phyloP scores from a whole-genome alignment of 2,113 vertebrate species.

The Calyptomena viridis region DNA sequence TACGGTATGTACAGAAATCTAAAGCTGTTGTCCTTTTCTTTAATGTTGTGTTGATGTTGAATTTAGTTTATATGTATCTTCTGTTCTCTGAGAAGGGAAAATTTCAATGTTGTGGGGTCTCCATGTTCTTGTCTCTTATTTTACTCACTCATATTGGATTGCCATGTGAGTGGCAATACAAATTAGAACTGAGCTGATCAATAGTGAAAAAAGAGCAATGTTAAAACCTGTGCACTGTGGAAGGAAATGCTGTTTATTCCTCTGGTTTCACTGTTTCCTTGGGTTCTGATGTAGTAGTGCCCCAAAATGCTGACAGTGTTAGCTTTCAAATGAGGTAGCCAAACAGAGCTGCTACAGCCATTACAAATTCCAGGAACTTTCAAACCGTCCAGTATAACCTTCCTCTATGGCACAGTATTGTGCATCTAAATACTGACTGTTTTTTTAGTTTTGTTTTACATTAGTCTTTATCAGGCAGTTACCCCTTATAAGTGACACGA shows the following conservation, averaged over 20 bases:
- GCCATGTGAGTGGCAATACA: not conserved
- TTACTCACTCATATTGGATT: not conserved
- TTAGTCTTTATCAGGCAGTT: not conserved
- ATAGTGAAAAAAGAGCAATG: not conserved
- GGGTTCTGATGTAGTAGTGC: not conserved
- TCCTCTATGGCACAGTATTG: not conserved
- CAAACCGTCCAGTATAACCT: not conserved
- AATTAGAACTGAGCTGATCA: not conserved
- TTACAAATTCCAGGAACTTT: not conserved
- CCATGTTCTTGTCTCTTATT: not conserved
- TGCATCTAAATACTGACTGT: not conserved
- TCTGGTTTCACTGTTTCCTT: not conserved
- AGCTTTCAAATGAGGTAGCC: not conserved
- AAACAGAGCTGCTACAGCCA: not conserved
- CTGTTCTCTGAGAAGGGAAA: not conserved
- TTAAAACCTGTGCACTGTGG: not conserved
- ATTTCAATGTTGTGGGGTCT: not conserved
- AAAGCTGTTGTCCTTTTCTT: not conserved
- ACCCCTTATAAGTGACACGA: not conserved
- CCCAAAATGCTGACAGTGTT: not conserved
- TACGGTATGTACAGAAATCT: slow-evolving; percentile 74
- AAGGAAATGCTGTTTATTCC: not conserved
- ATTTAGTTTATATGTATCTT: not conserved
- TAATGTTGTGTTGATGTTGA: not conserved
- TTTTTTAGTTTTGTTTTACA: not conserved